These are phyloP conservation scores for Gymnoscopelus braueri DNA, from an alignment of 2,797 vertebrate genomes.

Conservation along the genomic window DNA sequence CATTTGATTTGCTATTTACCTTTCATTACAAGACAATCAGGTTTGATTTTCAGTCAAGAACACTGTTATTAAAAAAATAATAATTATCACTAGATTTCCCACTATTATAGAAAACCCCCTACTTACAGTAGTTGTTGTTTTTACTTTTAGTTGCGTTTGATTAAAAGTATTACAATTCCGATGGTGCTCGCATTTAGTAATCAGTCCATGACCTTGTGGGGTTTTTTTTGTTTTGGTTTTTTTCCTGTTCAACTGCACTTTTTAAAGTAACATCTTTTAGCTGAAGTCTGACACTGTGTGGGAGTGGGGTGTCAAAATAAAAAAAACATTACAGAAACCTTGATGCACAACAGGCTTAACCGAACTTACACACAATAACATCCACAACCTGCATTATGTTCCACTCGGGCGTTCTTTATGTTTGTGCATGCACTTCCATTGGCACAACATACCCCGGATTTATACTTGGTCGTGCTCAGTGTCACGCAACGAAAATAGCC, in stretches of 20 bases:
- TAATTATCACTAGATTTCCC: no score
- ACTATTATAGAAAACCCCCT: no score
- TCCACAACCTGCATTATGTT: background rate
- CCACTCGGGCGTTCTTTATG: no score
- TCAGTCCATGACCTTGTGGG: constrained; percentile 51
- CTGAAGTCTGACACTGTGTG: constrained; percentile 51
- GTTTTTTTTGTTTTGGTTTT: constrained; percentile 8
- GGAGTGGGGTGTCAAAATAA: constrained; percentile 39
- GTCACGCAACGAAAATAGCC: no score
- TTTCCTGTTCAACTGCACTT: constrained; percentile 18
- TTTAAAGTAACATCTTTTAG: constrained; percentile 30
- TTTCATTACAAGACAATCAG: constrained; percentile 15
- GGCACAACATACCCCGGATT: background rate
- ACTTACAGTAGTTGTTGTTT: background rate
- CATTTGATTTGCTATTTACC: constrained; percentile 17
- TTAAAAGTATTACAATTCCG: constrained; percentile 36
- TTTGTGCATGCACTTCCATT: background rate
- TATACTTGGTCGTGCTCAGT: no score
- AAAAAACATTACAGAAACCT: constrained; percentile 23
- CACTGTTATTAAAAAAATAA: no score
- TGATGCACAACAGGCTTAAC: background rate
- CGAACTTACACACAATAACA: background rate
- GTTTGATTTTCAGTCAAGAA: constrained; percentile 28
- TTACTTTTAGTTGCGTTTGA: constrained; percentile 26
- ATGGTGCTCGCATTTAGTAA: constrained; percentile 49